These are phyloP conservation scores for Fregata magnificens DNA, from an alignment of 2,113 vertebrate genomes.

Conservation along the genomic window DNA sequence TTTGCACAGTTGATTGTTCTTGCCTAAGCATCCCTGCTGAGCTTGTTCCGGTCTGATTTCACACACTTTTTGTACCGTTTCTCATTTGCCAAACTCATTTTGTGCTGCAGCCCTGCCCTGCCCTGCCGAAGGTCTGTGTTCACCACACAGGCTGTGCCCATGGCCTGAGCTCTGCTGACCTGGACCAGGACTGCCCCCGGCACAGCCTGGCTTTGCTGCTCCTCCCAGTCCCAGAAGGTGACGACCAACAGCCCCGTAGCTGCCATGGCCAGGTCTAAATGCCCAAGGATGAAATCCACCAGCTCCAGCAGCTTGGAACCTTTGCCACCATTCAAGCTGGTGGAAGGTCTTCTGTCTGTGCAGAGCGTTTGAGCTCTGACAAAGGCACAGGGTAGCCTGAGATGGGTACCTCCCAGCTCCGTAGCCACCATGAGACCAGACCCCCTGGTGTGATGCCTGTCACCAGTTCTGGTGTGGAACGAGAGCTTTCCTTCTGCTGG, in stretches of 20 bases:
- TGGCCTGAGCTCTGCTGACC: neutral
- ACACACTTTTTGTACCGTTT: neutral
- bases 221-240: neutral
- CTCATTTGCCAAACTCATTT: neutral
- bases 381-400: neutral
- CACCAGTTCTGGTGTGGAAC: neutral
- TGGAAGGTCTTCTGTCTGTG: accelerated
- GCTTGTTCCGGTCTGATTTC: neutral
- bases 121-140: no score
- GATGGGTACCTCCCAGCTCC: neutral
- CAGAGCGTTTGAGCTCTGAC: no score
- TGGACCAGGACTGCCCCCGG: neutral
- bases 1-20: neutral
- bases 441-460: neutral
- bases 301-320: neutral
- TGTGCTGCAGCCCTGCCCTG: neutral
- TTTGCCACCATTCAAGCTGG: neutral
- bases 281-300: neutral
- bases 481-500: neutral
- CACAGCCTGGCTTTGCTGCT: neutral
- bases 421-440: neutral
- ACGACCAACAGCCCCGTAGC: accelerated
- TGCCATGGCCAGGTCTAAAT: neutral
- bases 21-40: neutral
- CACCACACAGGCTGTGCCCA: neutral